phyloP scores from a whole-genome alignment of 1,140 invertebrate genomes.

The Drosophila kohkoa region DNA sequence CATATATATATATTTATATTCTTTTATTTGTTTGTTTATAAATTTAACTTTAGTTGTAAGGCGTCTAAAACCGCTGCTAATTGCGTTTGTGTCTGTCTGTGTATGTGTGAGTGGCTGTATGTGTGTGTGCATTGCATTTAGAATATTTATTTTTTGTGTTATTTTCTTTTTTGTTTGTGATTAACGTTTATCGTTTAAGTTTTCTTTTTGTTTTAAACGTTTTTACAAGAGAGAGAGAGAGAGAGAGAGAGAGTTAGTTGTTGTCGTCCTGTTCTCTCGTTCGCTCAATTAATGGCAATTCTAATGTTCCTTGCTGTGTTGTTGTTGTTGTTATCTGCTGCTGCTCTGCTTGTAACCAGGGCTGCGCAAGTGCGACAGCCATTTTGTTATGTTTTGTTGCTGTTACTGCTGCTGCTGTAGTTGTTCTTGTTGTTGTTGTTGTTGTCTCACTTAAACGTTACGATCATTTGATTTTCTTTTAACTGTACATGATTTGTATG shows the following conservation, averaged over 20 bases:
- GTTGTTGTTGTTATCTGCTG: conserved; percentile 4
- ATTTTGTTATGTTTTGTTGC: not conserved
- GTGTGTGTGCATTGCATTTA: conserved; percentile 61
- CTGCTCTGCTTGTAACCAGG: not conserved
- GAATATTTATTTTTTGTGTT: conserved; percentile 45
- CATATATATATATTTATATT: conserved; percentile 41
- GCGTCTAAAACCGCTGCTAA: conserved; percentile 73
- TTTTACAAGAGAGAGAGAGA: conserved; percentile 12
- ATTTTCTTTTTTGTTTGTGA: conserved; percentile 21
- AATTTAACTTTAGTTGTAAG: conserved; percentile 68
- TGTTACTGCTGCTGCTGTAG: conserved; percentile 4
- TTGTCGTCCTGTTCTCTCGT: conserved; percentile 5
- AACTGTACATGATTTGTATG: conserved; percentile 69
- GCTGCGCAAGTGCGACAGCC: conserved; percentile 1
- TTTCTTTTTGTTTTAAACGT: conserved; percentile 17
- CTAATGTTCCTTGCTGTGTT: conserved; percentile 18
- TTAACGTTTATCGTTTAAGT: conserved; percentile 15
- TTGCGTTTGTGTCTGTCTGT: conserved; percentile 49
- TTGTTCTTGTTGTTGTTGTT: not conserved
- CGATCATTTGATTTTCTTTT: conserved; percentile 24
- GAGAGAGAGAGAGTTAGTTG: conserved; percentile 8
- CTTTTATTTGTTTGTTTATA: conserved; percentile 32
- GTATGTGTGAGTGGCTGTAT: conserved; percentile 16
- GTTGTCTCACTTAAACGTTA: conserved; percentile 15
- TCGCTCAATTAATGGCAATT: conserved; percentile 26